phyloP scores from a whole-genome alignment of 2,797 vertebrate species.

The Sebastes dallii region DNA sequence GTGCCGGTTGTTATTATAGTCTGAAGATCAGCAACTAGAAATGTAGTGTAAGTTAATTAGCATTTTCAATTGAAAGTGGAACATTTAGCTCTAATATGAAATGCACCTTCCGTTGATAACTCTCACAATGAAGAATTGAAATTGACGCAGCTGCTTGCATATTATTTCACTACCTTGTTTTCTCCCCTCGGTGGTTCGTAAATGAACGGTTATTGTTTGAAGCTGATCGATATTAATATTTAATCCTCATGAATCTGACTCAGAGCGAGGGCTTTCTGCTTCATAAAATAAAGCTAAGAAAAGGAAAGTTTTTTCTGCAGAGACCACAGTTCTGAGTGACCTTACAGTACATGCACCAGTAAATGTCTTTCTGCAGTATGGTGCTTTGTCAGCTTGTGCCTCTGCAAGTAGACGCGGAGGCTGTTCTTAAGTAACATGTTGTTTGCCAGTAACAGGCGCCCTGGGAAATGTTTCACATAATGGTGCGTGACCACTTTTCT shows the following conservation, averaged over 20 bases:
- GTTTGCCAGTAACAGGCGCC: background rate
- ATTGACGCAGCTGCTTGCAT: background rate
- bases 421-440: constrained; percentile 23
- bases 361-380: background rate
- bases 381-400: constrained; percentile 9
- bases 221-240: constrained; percentile 7
- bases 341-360: background rate
- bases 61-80: background rate
- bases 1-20: background rate
- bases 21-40: background rate
- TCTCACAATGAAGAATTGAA: background rate
- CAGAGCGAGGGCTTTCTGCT: background rate
- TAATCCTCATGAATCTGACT: constrained; percentile 3
- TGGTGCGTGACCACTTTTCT: constrained; percentile 18
- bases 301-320: background rate
- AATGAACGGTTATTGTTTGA: background rate
- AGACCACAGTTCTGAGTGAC: background rate
- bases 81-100: background rate
- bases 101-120: background rate
- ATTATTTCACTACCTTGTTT: background rate
- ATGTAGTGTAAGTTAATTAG: background rate
- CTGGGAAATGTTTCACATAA: constrained; percentile 38
- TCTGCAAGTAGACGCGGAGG: background rate
- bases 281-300: background rate
- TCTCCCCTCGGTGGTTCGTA: background rate